phyloP scores from a whole-genome alignment of 2,888 invertebrate genomes.

The Drosophila colorata region DNA sequence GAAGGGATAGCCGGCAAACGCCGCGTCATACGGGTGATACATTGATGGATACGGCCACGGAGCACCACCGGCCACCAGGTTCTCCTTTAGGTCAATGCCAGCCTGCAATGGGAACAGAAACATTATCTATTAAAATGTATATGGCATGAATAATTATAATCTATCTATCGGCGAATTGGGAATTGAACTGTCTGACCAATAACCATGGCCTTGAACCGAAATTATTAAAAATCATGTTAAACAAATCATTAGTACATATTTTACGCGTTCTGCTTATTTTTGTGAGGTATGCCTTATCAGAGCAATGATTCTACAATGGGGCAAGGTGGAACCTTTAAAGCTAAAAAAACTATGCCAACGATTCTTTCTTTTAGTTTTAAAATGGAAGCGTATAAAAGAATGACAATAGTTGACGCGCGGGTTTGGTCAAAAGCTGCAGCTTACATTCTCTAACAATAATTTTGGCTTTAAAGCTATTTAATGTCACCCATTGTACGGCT shows the following conservation, averaged over 20 bases:
- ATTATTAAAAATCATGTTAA: slow-evolving; percentile 82
- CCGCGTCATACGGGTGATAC: slow-evolving; percentile 97
- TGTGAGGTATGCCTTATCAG: slow-evolving; percentile 31
- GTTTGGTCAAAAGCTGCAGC: no score
- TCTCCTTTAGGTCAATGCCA: slow-evolving; percentile 95
- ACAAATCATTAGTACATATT: slow-evolving; percentile 80
- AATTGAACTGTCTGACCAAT: slow-evolving; percentile 40
- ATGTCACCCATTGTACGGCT: slow-evolving; percentile 13
- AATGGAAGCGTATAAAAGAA: no score
- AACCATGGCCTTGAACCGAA: slow-evolving; percentile 79
- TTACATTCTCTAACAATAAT: background rate
- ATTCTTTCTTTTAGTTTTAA: no score
- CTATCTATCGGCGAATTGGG: background rate
- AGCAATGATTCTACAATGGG: background rate
- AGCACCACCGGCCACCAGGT: slow-evolving; percentile 92
- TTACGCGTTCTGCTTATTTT: slow-evolving; percentile 40
- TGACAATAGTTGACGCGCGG: no score
- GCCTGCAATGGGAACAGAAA: slow-evolving; percentile 87
- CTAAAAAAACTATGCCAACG: background rate
- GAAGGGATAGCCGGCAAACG: slow-evolving; percentile 97
- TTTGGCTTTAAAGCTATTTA: background rate
- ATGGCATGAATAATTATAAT: background rate
- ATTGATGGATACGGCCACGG: slow-evolving; percentile 96
- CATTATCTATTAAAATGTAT: background rate
- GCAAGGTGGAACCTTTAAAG: background rate